Base-by-base conservation (phyloP, 2,113 vertebrate genomes). In the Poeciliopsis turrubarensis region DNA sequence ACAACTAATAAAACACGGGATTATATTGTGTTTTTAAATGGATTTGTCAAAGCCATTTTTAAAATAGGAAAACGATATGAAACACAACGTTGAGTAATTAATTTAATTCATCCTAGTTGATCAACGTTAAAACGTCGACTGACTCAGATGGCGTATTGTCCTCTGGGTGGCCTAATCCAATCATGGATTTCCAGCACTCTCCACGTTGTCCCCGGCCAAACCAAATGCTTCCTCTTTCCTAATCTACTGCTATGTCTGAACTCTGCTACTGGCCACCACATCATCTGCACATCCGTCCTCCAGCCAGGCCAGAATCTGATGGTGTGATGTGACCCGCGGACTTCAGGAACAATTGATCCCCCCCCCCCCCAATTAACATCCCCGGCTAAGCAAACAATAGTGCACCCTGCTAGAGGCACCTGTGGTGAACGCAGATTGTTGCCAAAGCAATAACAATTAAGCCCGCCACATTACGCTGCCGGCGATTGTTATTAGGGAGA, bases 401-500 rank as follows among this genome's bases (percentile, higher is more conserved):
- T 34, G 68, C 26, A 63, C 60, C 25, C 22, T 37, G n/a, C 34
- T 31, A 31, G 15, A 78, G 75, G 61, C 68, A 65, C 57, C 67
- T 69, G 78, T 57, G 41, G 67, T 14, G 63, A 77, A 77, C 66
- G 68, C 67, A 69, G 65, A 70, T 60, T 73, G 73, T 79, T 69
- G 65, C 65, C 25, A 30, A 37, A 62, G 70, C 81, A 76, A 81
- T 84, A 83, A 78, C 61, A 63, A 79, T 44, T 85, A 81, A 78
- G 73, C 76, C 41, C 61, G 66, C 62, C 75, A 47, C 73, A 89
- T 88, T 86, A 86, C 62, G 68, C 68, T 63, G 62, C 72, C 80
- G 70, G 68, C 77, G 76, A 85, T 88, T 89, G 81, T 80, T 84
- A 88, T 88, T 78, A 79, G 69, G 29, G 61, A 77, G 72, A 47